These are phyloP conservation scores for Tolmerus cingulatus DNA, from an alignment of 2,888 invertebrate genomes.

Conservation along the genomic window DNA sequence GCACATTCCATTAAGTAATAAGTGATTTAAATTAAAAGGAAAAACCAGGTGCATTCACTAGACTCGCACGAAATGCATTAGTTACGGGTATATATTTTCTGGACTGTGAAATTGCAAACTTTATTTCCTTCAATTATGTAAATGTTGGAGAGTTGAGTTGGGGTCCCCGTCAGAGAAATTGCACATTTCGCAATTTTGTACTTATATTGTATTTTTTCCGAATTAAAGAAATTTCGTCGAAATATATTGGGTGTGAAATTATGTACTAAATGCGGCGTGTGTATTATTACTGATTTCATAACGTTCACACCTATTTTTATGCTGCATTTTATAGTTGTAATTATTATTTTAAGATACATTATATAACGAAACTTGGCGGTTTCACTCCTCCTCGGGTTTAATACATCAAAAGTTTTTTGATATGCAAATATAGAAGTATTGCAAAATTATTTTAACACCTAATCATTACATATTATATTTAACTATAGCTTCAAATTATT, in stretches of 20 bases:
- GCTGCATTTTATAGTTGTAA: not conserved
- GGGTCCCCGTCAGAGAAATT: not conserved
- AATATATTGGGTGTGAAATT: constrained; percentile 14
- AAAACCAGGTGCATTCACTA: not conserved
- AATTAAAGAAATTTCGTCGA: not conserved
- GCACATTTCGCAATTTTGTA: not conserved
- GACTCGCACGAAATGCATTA: constrained; percentile 24
- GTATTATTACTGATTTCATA: not conserved
- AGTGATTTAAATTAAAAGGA: not conserved
- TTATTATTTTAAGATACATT: not conserved
- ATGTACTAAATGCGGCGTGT: not conserved
- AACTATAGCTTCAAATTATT: too few species aligned
- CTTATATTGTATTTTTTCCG: not conserved
- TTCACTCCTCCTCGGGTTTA: too few species aligned
- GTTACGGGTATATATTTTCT: constrained; percentile 15
- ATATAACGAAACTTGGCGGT: not conserved
- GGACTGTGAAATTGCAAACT: constrained; percentile 27
- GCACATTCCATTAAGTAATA: constrained; percentile 5
- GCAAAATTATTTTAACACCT: too few species aligned
- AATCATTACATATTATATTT: too few species aligned
- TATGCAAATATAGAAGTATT: too few species aligned
- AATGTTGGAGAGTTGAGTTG: not conserved
- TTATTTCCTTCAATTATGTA: constrained; percentile 29
- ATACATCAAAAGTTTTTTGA: too few species aligned
- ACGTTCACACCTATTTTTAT: not conserved